Percentiles rank a stretch among this genome's conserved stretches.
phyloP scores from a whole-genome alignment of 2,113 vertebrate species.

The Carlito syrichta region DNA sequence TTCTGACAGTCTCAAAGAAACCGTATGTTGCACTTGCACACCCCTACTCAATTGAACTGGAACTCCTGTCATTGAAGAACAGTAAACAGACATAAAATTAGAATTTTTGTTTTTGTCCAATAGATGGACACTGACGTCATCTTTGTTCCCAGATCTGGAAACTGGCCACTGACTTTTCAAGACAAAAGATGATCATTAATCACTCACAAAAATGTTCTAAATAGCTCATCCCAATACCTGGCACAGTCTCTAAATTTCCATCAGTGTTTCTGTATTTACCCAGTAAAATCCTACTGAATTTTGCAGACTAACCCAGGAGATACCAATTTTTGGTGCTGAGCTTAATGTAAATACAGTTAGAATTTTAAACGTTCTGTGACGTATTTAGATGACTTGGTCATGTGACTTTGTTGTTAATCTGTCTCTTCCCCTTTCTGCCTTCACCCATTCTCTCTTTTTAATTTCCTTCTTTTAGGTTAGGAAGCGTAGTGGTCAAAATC shows the following conservation, averaged over 20 bases:
- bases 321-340: neutral
- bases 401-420: neutral
- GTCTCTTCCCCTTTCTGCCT: neutral
- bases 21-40: neutral
- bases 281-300: neutral
- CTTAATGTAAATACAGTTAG: neutral
- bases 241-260: neutral
- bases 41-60: neutral
- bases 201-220: neutral
- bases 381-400: neutral
- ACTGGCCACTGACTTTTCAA: neutral
- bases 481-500: constrained; percentile 88
- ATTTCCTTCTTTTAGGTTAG: constrained; percentile 82
- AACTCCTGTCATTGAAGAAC: neutral
- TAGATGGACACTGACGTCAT: neutral
- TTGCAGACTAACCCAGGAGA: neutral
- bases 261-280: neutral
- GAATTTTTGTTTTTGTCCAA: neutral
- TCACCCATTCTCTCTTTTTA: neutral
- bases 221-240: neutral
- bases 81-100: neutral
- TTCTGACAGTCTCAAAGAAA: neutral
- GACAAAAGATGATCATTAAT: neutral
- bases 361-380: neutral
- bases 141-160: neutral